phyloP scores from a whole-genome alignment of 2,797 vertebrate species.

The Gila robusta region DNA sequence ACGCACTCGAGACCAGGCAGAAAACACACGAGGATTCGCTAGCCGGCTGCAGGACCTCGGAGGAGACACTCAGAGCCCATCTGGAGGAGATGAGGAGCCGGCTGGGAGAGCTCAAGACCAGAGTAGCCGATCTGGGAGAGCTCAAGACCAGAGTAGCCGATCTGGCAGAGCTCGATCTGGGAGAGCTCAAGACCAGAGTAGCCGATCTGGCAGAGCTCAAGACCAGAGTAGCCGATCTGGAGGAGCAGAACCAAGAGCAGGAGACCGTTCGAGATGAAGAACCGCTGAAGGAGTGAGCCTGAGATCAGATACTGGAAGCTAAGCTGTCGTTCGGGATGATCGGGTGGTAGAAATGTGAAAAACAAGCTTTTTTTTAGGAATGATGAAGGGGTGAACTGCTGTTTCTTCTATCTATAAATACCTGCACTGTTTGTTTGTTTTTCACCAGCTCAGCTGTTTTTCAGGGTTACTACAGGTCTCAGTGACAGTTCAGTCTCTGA shows the following conservation, averaged over 20 bases:
- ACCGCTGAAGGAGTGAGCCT: conserved; percentile 79
- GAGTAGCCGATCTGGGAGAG: conserved; percentile 66
- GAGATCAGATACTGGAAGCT: background rate
- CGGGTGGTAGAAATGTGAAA: conserved; percentile 9
- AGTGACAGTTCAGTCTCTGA: conserved; percentile 36
- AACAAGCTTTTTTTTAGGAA: conserved; percentile 19
- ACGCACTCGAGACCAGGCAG: conserved; percentile 77
- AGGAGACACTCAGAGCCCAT: conserved; percentile 67
- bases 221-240: conserved; percentile 55
- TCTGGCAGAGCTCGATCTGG: conserved; percentile 78
- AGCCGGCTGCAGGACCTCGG: conserved; percentile 65
- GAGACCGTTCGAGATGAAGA: conserved; percentile 66
- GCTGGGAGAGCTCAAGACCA: conserved; percentile 78
- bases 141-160: conserved; percentile 68
- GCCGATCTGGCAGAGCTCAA: conserved; percentile 64
- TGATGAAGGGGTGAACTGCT: conserved; percentile 64
- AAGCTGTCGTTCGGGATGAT: too few relatives aligned
- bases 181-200: conserved; percentile 75
- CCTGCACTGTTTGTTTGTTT: conserved; percentile 77
- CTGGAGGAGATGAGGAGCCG: conserved; percentile 78
- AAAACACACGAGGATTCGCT: conserved; percentile 77
- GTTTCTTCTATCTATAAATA: conserved; percentile 72
- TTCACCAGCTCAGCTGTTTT: conserved; percentile 31
- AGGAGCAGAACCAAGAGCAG: background rate
- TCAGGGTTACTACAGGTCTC: conserved; percentile 24